These are phyloP conservation scores for Eristalinus sepulchralis DNA, from an alignment of 2,888 invertebrate genomes.

Conservation along the genomic window DNA sequence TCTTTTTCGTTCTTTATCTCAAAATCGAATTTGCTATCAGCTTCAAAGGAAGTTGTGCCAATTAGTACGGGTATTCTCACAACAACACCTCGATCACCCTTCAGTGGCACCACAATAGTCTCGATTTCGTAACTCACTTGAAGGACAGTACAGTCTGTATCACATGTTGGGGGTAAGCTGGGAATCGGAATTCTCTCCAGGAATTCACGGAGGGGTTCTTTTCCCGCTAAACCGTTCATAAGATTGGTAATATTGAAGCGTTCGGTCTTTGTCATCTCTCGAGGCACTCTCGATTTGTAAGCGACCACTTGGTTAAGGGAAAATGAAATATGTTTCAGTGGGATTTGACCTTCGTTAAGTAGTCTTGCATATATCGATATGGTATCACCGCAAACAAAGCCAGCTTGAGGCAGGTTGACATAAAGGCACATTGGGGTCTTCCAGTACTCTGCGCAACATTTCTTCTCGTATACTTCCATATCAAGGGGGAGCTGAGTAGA, in stretches of 20 bases:
- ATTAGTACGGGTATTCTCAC: slow-evolving; percentile 74
- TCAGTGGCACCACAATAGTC: slow-evolving; percentile 72
- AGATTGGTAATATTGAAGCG: slow-evolving; percentile 38
- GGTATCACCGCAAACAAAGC: slow-evolving; percentile 74
- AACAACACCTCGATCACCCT: slow-evolving; percentile 71
- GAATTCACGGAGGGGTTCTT: slow-evolving; percentile 36
- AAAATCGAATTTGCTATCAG: not conserved
- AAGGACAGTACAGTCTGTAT: slow-evolving; percentile 74
- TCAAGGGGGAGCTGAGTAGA: slow-evolving; percentile 51
- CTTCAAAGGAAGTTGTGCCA: slow-evolving; percentile 61
- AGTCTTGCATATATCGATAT: slow-evolving; percentile 75
- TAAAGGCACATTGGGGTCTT: slow-evolving; percentile 74
- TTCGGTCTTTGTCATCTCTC: slow-evolving; percentile 16
- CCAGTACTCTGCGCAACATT: slow-evolving; percentile 75
- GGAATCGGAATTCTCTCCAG: slow-evolving; percentile 54
- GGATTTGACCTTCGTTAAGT: slow-evolving; percentile 73
- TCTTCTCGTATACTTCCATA: slow-evolving; percentile 71
- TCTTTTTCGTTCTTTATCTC: not conserved
- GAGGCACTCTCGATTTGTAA: slow-evolving; percentile 60
- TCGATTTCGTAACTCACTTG: slow-evolving; percentile 77
- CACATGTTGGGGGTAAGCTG: slow-evolving; percentile 72
- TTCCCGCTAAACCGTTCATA: slow-evolving; percentile 31
- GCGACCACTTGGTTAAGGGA: slow-evolving; percentile 75
- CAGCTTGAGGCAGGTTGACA: slow-evolving; percentile 74
- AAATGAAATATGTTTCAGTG: slow-evolving; percentile 73